Evolutionary conservation across 1,140 invertebrate species (phyloP).

Genomic region (Uloborus diversus): DNA sequence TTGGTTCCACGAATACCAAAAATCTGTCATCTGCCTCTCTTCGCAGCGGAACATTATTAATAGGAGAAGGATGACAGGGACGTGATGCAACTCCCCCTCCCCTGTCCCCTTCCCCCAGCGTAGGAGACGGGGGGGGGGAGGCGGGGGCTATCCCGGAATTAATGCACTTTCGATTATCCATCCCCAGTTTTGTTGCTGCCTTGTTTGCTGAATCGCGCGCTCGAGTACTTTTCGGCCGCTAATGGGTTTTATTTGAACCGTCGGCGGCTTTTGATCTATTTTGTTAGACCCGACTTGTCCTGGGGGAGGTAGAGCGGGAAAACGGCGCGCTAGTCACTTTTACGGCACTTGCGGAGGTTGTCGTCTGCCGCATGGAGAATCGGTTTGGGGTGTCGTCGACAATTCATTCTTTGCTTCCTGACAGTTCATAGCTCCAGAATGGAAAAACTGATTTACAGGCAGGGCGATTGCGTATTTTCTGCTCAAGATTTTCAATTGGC

Average conservation of each 20-base stretch:
- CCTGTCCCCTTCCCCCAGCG: not conserved
- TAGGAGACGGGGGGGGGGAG: not conserved
- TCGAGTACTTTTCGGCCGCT: conserved; percentile 24
- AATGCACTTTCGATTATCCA: conserved; percentile 49
- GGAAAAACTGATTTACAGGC: too few relatives aligned
- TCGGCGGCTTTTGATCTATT: conserved; percentile 50
- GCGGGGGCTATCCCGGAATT: conserved; percentile 1
- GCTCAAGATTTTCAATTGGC: too few relatives aligned
- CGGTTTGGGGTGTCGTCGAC: not conserved
- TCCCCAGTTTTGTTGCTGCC: conserved; percentile 18
- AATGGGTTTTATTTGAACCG: conserved; percentile 47
- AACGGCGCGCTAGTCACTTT: not conserved
- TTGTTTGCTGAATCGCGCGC: conserved; percentile 29
- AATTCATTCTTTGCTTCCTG: too few relatives aligned
- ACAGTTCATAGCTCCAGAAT: too few relatives aligned
- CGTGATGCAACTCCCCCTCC: not conserved
- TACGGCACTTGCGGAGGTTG: not conserved
- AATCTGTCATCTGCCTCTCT: not conserved
- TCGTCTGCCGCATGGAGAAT: not conserved
- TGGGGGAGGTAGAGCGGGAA: not conserved
- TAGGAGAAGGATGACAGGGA: conserved; percentile 7
- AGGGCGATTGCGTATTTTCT: too few relatives aligned
- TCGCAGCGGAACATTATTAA: not conserved
- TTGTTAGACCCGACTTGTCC: conserved; percentile 16
- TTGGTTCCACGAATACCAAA: not conserved